A percentile compares a stretch with the other conserved stretches of the same genome.
These are phyloP conservation scores for Anticlea derivata DNA, from an alignment of 2,888 invertebrate species.

Conservation along the genomic window DNA sequence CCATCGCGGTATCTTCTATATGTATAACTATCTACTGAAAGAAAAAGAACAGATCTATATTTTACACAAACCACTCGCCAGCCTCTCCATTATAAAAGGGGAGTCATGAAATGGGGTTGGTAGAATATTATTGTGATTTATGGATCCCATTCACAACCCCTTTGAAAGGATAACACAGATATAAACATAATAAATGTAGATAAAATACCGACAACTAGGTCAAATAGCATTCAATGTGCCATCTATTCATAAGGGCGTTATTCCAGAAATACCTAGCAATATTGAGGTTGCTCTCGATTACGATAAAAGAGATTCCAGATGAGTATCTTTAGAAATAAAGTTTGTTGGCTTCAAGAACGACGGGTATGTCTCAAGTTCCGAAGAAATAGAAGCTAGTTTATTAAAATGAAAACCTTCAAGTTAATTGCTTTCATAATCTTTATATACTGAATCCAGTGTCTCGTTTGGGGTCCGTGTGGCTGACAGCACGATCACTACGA, in stretches of 20 bases:
- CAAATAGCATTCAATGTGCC: conserved; percentile 27
- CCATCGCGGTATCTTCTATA: too few relatives aligned
- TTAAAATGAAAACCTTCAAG: not conserved
- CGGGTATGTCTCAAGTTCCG: too few relatives aligned
- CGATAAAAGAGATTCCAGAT: too few relatives aligned
- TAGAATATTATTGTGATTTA: conserved; percentile 32
- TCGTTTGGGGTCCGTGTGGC: conserved; percentile 16
- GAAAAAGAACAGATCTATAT: not conserved
- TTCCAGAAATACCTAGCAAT: conserved; percentile 20
- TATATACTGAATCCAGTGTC: conserved; percentile 15
- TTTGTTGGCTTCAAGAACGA: not conserved
- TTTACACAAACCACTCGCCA: not conserved
- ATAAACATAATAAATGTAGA: conserved; percentile 15
- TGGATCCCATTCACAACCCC: conserved; percentile 28
- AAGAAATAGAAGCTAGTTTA: not conserved
- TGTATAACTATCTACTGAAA: not conserved
- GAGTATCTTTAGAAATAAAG: too few relatives aligned
- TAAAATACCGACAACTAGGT: conserved; percentile 27
- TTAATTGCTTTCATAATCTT: conserved; percentile 7
- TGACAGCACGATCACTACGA: conserved; percentile 23
- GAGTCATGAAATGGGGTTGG: conserved; percentile 22
- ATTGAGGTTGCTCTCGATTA: not conserved
- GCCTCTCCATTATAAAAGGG: conserved; percentile 19
- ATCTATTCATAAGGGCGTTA: conserved; percentile 18
- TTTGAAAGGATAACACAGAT: conserved; percentile 27